These are phyloP conservation scores for Philonicus albiceps DNA, from an alignment of 2,888 invertebrate genomes.

Conservation along the genomic window DNA sequence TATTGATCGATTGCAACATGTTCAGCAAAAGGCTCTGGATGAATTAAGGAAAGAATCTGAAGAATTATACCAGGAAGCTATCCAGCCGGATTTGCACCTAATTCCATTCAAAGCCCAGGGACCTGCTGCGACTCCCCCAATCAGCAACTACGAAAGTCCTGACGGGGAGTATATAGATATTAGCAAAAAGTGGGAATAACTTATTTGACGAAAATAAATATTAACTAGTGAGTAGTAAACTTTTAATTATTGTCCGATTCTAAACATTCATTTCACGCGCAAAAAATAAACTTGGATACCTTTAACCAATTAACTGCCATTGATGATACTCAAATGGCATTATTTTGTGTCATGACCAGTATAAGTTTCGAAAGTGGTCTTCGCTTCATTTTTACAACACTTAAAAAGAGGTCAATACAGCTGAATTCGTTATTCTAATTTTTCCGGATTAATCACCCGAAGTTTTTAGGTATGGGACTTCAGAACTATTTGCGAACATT, in stretches of 20 bases:
- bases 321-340: too few species aligned
- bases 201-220: background rate
- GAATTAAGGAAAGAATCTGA: slow-evolving; percentile 83
- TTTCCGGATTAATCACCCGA: too few species aligned
- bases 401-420: too few species aligned
- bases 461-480: too few species aligned
- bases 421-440: too few species aligned
- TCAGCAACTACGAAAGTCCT: slow-evolving; percentile 78
- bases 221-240: background rate
- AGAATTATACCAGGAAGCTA: slow-evolving; percentile 85
- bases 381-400: too few species aligned
- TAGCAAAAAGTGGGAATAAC: slow-evolving; percentile 78
- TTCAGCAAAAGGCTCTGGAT: slow-evolving; percentile 81
- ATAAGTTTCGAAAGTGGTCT: too few species aligned
- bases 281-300: too few species aligned
- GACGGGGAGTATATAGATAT: slow-evolving; percentile 91
- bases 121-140: slow-evolving; percentile 84
- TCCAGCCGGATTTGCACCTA: slow-evolving; percentile 77
- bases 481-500: too few species aligned
- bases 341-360: too few species aligned
- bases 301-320: too few species aligned
- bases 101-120: slow-evolving; percentile 76
- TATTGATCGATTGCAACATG: slow-evolving; percentile 72
- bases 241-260: background rate
- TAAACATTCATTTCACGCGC: too few species aligned